These are phyloP conservation scores for Amphiura filiformis DNA, from an alignment of 35 echinoderm and acorn worm genomes.

Conservation along the genomic window DNA sequence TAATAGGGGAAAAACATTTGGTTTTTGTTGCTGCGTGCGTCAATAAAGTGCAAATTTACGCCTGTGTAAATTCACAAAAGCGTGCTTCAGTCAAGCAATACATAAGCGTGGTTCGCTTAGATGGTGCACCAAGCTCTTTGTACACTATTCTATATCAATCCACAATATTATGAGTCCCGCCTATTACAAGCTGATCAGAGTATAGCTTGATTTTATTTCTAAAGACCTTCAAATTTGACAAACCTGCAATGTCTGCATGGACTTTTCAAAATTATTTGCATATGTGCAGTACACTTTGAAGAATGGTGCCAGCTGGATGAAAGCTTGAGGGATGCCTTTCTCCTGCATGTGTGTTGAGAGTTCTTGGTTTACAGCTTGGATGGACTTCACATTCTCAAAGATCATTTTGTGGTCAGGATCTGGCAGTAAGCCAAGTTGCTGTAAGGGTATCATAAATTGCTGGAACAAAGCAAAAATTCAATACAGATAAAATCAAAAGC, in stretches of 20 bases:
- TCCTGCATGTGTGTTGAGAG: conserved; percentile 88
- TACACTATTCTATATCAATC: too few relatives aligned
- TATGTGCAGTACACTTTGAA: conserved; percentile 86
- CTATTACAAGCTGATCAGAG: too few relatives aligned
- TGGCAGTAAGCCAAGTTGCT: conserved; percentile 59
- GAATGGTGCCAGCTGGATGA: conserved; percentile 82
- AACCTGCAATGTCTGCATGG: conserved; percentile 76
- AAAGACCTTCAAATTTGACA: neutral
- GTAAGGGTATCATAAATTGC: conserved; percentile 72
- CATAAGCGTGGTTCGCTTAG: too few relatives aligned
- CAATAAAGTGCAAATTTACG: too few relatives aligned
- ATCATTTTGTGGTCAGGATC: conserved; percentile 58
- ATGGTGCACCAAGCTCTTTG: too few relatives aligned
- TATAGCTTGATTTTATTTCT: too few relatives aligned
- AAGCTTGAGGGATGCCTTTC: conserved; percentile 69
- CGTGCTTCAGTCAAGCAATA: too few relatives aligned
- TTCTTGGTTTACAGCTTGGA: conserved; percentile 87
- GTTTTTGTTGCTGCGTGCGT: too few relatives aligned
- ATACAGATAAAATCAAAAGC: neutral
- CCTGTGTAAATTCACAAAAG: too few relatives aligned
- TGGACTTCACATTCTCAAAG: conserved; percentile 81
- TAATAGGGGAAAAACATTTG: too few relatives aligned
- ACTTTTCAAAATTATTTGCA: conserved; percentile 95
- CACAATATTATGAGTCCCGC: too few relatives aligned
- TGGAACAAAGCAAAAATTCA: conserved; percentile 18